A percentile compares a stretch with the other conserved stretches of the same genome.
phyloP scores from a whole-genome alignment of 2,797 vertebrate genomes.

The Onychomys leucogaster region DNA sequence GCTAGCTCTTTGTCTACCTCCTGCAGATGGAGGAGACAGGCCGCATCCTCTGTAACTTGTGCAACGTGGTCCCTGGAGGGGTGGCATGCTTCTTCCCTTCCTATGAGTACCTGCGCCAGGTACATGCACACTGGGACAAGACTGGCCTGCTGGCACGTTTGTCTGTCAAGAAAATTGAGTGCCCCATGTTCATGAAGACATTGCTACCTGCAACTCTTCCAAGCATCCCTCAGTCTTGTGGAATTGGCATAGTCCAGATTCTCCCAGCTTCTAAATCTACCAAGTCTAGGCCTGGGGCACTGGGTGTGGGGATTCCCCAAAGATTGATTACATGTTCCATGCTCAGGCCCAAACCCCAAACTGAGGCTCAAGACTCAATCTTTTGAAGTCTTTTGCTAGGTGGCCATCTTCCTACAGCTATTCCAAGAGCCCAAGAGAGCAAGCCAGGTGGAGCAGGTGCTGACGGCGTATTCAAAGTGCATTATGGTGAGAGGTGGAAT shows the following conservation, averaged over 20 bases:
- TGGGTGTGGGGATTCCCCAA: neutral
- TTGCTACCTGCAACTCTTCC: neutral
- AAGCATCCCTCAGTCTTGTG: neutral
- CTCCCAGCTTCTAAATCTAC: too few relatives aligned
- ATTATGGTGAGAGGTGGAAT: slow-evolving; percentile 91
- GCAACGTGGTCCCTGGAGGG: slow-evolving; percentile 94
- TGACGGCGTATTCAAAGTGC: slow-evolving; percentile 93
- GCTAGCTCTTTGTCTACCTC: neutral
- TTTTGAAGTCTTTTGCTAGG: neutral
- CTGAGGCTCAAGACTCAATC: neutral
- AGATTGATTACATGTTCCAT: neutral
- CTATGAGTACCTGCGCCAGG: slow-evolving; percentile 94
- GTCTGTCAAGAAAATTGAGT: slow-evolving; percentile 93
- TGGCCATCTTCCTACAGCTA: slow-evolving; percentile 87
- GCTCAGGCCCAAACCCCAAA: neutral
- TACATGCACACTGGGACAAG: slow-evolving; percentile 93
- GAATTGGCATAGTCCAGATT: neutral
- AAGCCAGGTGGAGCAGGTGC: slow-evolving; percentile 94
- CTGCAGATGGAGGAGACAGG: slow-evolving; percentile 89
- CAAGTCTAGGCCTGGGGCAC: neutral
- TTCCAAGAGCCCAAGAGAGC: slow-evolving; percentile 97
- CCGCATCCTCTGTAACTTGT: slow-evolving; percentile 95
- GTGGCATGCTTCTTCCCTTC: slow-evolving; percentile 98
- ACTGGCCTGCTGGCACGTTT: slow-evolving; percentile 91
- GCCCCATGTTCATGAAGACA: neutral